A percentile compares a stretch with the other conserved stretches of the same genome.
Conservation (phyloP, 2,113 vertebrate species). For the Oreocharis arfaki region DNA sequence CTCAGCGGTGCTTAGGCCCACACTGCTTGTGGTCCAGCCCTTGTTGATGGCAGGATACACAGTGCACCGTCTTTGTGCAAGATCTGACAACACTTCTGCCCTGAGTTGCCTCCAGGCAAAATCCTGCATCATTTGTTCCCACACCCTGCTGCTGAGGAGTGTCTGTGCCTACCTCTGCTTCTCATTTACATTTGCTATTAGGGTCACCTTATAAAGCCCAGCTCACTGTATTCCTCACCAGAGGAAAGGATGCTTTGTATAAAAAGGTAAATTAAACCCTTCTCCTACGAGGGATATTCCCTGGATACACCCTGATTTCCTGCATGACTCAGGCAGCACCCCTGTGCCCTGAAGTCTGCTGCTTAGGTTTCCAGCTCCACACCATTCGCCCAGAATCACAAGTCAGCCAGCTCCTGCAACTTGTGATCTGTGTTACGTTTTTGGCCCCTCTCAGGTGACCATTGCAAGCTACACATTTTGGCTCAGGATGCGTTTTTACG, state of each 20-base stretch:
- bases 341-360: not conserved
- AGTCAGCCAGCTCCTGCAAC: not conserved
- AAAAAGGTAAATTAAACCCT: not conserved
- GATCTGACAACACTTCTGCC: not conserved
- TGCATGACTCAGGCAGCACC: not conserved
- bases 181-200: not conserved
- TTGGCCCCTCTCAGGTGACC: not conserved
- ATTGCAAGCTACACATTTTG: not conserved
- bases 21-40: not conserved
- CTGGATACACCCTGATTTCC: not conserved
- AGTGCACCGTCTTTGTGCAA: not conserved
- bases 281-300: not conserved
- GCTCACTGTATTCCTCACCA: not conserved
- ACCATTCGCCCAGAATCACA: not conserved
- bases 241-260: not conserved
- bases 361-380: not conserved
- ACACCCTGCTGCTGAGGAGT: not conserved
- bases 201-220: not conserved
- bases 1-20: accelerated
- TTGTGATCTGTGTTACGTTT: not conserved
- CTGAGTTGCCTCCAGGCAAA: constrained; percentile 26
- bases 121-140: not conserved
- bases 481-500: not conserved
- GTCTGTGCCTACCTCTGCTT: not conserved
- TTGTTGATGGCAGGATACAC: not conserved